Evolutionary conservation across 1,140 invertebrate species (phyloP).

Genomic region (Leptinotarsa texana): DNA sequence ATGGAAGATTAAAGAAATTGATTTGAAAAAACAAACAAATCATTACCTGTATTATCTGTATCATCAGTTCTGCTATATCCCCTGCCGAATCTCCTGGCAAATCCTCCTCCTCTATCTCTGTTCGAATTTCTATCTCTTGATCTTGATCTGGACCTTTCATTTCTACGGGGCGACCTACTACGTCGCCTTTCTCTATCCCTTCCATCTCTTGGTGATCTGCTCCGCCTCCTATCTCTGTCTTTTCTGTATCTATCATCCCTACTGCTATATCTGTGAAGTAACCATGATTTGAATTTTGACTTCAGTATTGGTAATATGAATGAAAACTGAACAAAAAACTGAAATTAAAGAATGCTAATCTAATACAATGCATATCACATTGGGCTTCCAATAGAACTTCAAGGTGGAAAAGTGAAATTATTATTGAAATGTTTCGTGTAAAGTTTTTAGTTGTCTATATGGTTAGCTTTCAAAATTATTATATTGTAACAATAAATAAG

Average conservation of each 20-base stretch:
- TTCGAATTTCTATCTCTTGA: constrained; percentile 32
- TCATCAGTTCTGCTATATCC: constrained; percentile 25
- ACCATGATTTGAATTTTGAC: background rate
- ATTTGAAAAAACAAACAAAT: background rate
- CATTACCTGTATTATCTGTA: constrained; percentile 34
- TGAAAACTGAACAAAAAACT: too few relatives aligned
- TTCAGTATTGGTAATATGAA: too few relatives aligned
- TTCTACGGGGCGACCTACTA: constrained; percentile 40
- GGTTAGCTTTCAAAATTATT: too few relatives aligned
- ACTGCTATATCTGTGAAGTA: background rate
- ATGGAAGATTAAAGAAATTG: too few relatives aligned
- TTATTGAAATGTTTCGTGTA: too few relatives aligned
- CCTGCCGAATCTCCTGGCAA: constrained; percentile 34
- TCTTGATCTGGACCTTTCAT: constrained; percentile 34
- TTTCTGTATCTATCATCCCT: constrained; percentile 31
- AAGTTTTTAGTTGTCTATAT: too few relatives aligned
- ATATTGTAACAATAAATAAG: too few relatives aligned
- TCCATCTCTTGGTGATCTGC: constrained; percentile 51
- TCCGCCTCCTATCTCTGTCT: constrained; percentile 36
- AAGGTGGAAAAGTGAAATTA: too few relatives aligned
- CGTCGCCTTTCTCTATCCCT: constrained; percentile 48
- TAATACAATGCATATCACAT: too few relatives aligned
- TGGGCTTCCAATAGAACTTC: too few relatives aligned
- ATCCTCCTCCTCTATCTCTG: constrained; percentile 26
- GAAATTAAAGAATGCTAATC: too few relatives aligned